phyloP scores from a whole-genome alignment of 1,140 invertebrate species.

The Lasioglossum baleicum region DNA sequence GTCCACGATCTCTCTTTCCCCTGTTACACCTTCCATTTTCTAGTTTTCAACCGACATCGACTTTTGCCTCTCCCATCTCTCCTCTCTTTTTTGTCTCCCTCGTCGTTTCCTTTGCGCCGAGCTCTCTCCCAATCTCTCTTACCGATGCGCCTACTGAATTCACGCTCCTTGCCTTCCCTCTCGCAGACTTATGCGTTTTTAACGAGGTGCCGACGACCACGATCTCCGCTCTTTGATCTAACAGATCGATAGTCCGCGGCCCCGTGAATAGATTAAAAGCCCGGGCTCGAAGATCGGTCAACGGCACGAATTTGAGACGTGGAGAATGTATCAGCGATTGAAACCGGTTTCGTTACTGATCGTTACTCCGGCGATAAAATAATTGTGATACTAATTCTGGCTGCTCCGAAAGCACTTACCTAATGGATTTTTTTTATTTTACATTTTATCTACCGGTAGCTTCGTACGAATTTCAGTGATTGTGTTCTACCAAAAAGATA shows the following conservation, averaged over 20 bases:
- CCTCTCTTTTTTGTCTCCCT: conserved; percentile 29
- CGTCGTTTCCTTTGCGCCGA: conserved; percentile 24
- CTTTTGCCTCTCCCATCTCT: conserved; percentile 34
- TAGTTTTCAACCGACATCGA: conserved; percentile 17
- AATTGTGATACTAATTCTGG: too few species aligned
- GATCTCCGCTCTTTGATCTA: conserved; percentile 30
- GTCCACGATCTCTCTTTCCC: background rate
- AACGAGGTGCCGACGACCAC: conserved; percentile 42
- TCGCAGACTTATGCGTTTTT: conserved; percentile 59
- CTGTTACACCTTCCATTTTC: conserved; percentile 2
- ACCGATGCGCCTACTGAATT: conserved; percentile 46
- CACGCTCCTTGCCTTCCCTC: conserved; percentile 41
- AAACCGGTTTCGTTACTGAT: too few species aligned
- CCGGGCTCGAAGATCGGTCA: background rate
- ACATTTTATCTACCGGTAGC: too few species aligned
- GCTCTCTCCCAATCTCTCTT: conserved; percentile 52
- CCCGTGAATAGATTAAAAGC: background rate
- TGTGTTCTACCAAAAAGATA: too few species aligned
- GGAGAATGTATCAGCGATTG: background rate
- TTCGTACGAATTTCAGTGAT: too few species aligned
- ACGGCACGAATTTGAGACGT: too few species aligned
- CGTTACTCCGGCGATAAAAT: background rate
- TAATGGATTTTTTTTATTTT: background rate
- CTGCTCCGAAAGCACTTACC: too few species aligned
- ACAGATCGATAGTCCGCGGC: conserved; percentile 18